Conservation (phyloP, 2,113 vertebrate genomes). For the Muscicapa adusta region DNA sequence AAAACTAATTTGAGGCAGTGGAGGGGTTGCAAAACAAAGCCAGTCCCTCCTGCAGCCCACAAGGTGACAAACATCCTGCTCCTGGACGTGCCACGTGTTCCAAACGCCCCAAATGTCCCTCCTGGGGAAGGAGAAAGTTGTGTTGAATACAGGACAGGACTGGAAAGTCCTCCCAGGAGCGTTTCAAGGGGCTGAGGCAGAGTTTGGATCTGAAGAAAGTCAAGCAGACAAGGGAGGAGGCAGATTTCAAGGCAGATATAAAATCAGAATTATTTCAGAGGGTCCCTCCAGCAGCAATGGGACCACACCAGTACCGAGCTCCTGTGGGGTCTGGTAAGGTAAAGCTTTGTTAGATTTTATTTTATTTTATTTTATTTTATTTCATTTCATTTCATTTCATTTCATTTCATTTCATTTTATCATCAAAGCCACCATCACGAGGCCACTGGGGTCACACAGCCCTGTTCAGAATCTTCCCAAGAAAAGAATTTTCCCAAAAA, state of each 20-base stretch:
- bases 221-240: neutral
- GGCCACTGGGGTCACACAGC: rapidly evolving
- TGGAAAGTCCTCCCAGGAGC: neutral
- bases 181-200: neutral
- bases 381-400: too few relatives aligned
- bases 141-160: rapidly evolving
- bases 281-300: neutral
- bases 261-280: neutral
- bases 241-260: neutral
- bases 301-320: rapidly evolving
- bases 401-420: too few relatives aligned
- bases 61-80: neutral
- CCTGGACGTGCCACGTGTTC: neutral
- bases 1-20: neutral
- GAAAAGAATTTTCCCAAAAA: neutral
- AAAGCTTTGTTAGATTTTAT: neutral
- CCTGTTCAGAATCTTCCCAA: neutral
- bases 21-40: neutral
- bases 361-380: neutral
- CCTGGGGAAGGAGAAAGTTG: neutral
- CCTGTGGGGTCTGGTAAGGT: neutral
- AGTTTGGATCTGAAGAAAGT: rapidly evolving
- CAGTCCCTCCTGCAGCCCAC: neutral
- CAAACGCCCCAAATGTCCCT: neutral
- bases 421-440: too few relatives aligned